Percentiles rank a stretch among this genome's conserved stretches.
Conservation (phyloP, 2,888 invertebrate genomes). For the Unio pictorum region DNA sequence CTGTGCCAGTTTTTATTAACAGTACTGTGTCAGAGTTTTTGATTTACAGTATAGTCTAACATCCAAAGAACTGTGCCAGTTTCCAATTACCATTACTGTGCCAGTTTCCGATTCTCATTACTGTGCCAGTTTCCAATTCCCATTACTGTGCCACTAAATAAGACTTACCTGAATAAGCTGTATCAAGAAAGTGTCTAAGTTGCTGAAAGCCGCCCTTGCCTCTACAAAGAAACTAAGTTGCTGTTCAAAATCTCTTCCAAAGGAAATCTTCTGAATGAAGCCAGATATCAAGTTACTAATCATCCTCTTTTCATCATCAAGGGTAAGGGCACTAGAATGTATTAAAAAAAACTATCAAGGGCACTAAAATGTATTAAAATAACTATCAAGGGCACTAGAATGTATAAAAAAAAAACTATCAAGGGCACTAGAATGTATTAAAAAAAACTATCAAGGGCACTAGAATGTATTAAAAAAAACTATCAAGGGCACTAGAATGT, state of each 20-base stretch:
- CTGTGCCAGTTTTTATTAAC: no score
- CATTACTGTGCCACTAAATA: background rate
- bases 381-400: background rate
- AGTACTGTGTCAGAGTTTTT: no score
- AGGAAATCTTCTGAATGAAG: slow-evolving; percentile 85
- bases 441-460: background rate
- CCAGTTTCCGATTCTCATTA: no score
- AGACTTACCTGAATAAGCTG: slow-evolving; percentile 84
- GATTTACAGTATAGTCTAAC: no score
- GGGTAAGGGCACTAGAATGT: slow-evolving; percentile 83
- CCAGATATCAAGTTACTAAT: slow-evolving; percentile 87
- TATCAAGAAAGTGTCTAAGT: slow-evolving; percentile 88
- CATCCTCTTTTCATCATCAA: slow-evolving; percentile 92
- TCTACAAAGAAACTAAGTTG: slow-evolving; percentile 95
- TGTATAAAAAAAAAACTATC: background rate
- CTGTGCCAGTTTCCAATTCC: background rate
- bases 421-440: background rate
- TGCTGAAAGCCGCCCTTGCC: slow-evolving; percentile 89
- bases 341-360: no score
- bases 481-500: no score
- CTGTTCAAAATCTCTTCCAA: slow-evolving; percentile 88
- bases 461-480: background rate
- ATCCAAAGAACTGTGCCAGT: no score
- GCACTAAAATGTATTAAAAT: background rate
- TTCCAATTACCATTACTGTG: no score